Conservation (phyloP, 2,888 invertebrate genomes). For the Zelleria hepariella region DNA sequence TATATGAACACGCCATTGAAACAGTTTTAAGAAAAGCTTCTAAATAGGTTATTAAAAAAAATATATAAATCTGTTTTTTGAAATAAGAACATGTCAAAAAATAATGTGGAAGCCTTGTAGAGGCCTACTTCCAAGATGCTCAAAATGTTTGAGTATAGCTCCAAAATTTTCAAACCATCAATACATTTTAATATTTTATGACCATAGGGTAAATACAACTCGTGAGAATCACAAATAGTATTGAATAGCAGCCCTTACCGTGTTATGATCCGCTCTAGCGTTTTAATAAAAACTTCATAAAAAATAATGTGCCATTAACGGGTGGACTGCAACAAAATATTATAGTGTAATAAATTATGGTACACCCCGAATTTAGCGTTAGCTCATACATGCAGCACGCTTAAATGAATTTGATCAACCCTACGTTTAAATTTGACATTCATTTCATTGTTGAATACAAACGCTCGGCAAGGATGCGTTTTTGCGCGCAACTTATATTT, state of each 20-base stretch:
- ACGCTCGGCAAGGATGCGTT: constrained; percentile 27
- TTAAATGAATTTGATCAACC: constrained; percentile 58
- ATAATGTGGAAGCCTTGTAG: too few relatives aligned
- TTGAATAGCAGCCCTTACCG: constrained; percentile 53
- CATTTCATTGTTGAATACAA: constrained; percentile 54
- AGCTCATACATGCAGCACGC: constrained; percentile 48
- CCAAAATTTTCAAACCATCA: too few relatives aligned
- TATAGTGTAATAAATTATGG: constrained; percentile 68
- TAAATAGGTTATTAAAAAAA: too few relatives aligned
- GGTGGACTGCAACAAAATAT: constrained; percentile 64
- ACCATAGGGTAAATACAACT: constrained; percentile 26
- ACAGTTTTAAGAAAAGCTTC: too few relatives aligned
- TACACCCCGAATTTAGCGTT: constrained; percentile 64
- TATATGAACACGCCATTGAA: too few relatives aligned
- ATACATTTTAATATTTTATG: constrained; percentile 15
- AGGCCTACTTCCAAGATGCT: too few relatives aligned
- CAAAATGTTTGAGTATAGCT: too few relatives aligned
- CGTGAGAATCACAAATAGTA: constrained; percentile 67
- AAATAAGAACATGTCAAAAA: too few relatives aligned
- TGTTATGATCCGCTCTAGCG: constrained; percentile 58
- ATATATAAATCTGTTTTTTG: too few relatives aligned
- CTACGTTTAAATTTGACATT: constrained; percentile 64
- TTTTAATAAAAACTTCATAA: constrained; percentile 56
- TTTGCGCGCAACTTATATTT: constrained; percentile 40
- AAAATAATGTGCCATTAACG: constrained; percentile 57